A percentile compares a stretch with the other conserved stretches of the same genome.
phyloP scores from a whole-genome alignment of 1,140 invertebrate species.

The Cydia strobilella region DNA sequence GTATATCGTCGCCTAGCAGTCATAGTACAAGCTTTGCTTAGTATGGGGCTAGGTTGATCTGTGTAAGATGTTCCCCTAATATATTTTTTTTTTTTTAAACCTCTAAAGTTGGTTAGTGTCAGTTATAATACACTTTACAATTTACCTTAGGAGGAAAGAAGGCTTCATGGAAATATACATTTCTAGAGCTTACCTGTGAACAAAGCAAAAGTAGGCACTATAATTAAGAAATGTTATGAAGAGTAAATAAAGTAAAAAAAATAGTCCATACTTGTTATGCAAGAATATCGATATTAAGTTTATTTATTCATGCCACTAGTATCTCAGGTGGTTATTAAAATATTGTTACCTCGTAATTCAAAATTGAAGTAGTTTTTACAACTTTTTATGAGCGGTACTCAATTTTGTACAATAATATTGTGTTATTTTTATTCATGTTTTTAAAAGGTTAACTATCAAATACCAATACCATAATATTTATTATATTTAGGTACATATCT shows the following conservation, averaged over 20 bases:
- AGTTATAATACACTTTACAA: background rate
- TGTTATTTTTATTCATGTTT: background rate
- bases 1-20: too few relatives aligned
- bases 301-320: background rate
- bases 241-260: background rate
- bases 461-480: too few relatives aligned
- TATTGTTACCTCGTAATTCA: background rate
- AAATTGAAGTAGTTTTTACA: background rate
- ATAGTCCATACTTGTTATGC: background rate
- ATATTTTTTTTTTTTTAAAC: too few relatives aligned
- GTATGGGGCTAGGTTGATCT: too few relatives aligned
- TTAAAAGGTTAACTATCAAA: background rate
- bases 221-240: background rate
- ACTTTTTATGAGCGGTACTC: background rate
- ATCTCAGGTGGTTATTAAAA: background rate
- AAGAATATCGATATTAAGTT: too few relatives aligned
- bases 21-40: too few relatives aligned
- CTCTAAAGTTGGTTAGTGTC: background rate
- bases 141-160: background rate
- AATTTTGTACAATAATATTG: background rate
- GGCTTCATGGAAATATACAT: background rate
- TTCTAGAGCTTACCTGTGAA: conserved; percentile 2
- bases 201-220: background rate
- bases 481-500: too few relatives aligned
- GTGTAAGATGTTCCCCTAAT: too few relatives aligned